Evolutionary conservation across 2,797 vertebrate genomes (phyloP).

Genomic region (Takifugu rubripes): DNA sequence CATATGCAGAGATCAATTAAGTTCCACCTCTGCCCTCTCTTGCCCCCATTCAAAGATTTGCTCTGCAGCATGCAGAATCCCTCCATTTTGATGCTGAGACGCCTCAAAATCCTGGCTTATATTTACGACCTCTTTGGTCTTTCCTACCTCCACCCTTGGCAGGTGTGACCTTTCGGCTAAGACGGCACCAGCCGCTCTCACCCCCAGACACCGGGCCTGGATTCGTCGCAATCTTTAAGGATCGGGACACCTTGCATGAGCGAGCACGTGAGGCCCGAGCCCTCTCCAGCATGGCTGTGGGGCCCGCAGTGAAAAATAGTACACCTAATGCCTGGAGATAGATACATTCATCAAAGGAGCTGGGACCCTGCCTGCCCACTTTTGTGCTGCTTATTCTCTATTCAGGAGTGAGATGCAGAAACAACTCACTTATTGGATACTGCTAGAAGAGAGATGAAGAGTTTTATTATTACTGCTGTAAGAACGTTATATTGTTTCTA

Average conservation of each 20-base stretch:
- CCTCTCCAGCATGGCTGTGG: conserved; percentile 63
- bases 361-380: conserved; percentile 53
- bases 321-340: conserved; percentile 78
- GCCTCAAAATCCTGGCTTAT: conserved; percentile 37
- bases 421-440: conserved; percentile 67
- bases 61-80: too few species aligned
- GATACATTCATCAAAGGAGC: conserved; percentile 79
- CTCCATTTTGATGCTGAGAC: conserved; percentile 6
- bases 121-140: conserved; percentile 32
- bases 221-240: conserved; percentile 71
- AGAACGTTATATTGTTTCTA: conserved; percentile 53
- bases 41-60: too few species aligned
- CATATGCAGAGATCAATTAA: too few species aligned
- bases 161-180: conserved; percentile 75
- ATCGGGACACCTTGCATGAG: conserved; percentile 57
- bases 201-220: conserved; percentile 64
- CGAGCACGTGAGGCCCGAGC: conserved; percentile 57
- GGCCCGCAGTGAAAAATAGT: conserved; percentile 78
- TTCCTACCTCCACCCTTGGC: conserved; percentile 54
- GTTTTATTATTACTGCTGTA: conserved; percentile 64
- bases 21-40: too few species aligned
- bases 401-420: conserved; percentile 59
- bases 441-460: conserved; percentile 64
- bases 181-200: conserved; percentile 50
- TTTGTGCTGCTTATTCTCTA: conserved; percentile 55